These are phyloP conservation scores for Agrotis segetum DNA, from an alignment of 2,888 invertebrate genomes.

Conservation along the genomic window DNA sequence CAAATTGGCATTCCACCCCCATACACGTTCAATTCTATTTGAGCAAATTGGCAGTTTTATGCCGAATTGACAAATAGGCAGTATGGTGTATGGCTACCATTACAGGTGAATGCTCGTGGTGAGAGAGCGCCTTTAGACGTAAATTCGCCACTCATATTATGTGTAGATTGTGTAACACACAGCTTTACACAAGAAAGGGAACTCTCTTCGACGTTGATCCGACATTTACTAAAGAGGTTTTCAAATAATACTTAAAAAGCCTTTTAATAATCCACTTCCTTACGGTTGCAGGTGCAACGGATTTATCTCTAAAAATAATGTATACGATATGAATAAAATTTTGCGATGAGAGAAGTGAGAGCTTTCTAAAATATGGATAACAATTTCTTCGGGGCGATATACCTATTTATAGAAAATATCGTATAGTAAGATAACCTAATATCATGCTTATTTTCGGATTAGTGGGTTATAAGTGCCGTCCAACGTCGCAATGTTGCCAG, in stretches of 20 bases:
- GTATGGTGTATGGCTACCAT: too few relatives aligned
- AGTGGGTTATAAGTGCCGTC: too few relatives aligned
- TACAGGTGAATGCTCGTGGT: too few relatives aligned
- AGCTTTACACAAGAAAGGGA: constrained; percentile 50
- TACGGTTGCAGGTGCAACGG: constrained; percentile 63
- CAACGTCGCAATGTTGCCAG: too few relatives aligned
- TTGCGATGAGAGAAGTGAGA: not conserved
- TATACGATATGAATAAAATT: constrained; percentile 51
- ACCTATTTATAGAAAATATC: not conserved
- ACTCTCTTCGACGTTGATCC: constrained; percentile 49
- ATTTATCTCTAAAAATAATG: constrained; percentile 61
- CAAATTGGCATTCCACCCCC: too few relatives aligned
- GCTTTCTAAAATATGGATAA: constrained; percentile 2
- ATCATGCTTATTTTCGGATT: too few relatives aligned
- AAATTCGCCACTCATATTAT: constrained; percentile 18
- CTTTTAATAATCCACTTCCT: constrained; percentile 67
- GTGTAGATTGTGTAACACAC: too few relatives aligned
- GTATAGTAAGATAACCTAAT: not conserved
- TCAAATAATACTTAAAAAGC: constrained; percentile 69
- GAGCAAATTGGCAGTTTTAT: too few relatives aligned
- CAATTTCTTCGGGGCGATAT: not conserved
- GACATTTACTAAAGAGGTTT: constrained; percentile 62
- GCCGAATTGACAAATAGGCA: too few relatives aligned
- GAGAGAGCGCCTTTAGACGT: too few relatives aligned
- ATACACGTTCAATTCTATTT: too few relatives aligned